Base-by-base conservation (phyloP, 2,113 vertebrate genomes). In the Oryzias celebensis region DNA sequence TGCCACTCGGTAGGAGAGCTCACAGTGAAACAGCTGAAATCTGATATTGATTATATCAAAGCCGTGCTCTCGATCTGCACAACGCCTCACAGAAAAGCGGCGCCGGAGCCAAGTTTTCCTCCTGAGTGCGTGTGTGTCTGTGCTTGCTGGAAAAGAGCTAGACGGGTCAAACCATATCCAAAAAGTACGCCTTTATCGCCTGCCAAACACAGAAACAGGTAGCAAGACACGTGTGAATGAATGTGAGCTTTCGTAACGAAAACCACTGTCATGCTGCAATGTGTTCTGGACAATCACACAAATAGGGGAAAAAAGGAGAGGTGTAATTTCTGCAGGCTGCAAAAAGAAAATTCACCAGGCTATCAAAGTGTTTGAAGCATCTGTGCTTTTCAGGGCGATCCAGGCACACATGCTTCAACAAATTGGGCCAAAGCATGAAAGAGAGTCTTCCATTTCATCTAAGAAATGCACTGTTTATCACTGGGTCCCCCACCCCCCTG, bases 11-110 rank as follows among this genome's bases (percentile, higher is more conserved):
- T 73, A 84, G 66, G 80, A 88, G 80, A 77, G 83, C 87, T 78
- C 80, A 45, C 71, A 85, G 76, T 83, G 80, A 87, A 88, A 85
- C 77, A 76, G 80, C 81, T 87, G 85, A 88, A 88, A 88, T 88
- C 82, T 86, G 84, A 89, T 90, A 90, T 89, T 82, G 87, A 90
- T 89, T 80, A 82, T 73, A 89, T 86, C 85, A 87, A 84, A 86
- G 72, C 77, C 66, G 62, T 84, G 63, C 80, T 77, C 72, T 85
- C 57, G 48, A 71, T 71, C 79, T 77, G 82, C 76, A 77, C 83
- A 82, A 80, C 52, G 71, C 73, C 65, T 77, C 62, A 15, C 71
- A 58, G 62, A 82, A 75, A 66, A 81, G 28, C 64, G 15, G 66
- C 14, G 18, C 64, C 22, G 46, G 67, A 80, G 78, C 77, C 83